Conservation (phyloP, 2,113 vertebrate species). For the Eclectus roratus region DNA sequence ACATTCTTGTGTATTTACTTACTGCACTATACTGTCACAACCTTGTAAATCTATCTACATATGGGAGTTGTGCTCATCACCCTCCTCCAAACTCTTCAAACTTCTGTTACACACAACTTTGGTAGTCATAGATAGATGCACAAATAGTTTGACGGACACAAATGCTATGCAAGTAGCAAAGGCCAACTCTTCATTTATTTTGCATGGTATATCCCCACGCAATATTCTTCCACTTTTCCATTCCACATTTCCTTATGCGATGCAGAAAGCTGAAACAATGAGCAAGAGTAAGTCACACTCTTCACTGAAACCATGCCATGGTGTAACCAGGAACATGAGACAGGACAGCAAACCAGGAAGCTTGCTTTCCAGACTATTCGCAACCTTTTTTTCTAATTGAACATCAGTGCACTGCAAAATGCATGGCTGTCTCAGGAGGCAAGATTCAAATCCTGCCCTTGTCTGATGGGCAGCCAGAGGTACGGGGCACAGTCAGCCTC, state of each 20-base stretch:
- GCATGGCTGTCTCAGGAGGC: fast-evolving
- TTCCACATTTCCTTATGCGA: fast-evolving
- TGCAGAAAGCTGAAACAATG: too few relatives aligned
- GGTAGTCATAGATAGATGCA: background rate
- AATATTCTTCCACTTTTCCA: background rate
- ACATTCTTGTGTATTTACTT: background rate
- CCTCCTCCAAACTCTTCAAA: background rate
- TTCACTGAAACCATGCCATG: background rate
- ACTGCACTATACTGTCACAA: background rate
- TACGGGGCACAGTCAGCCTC: background rate
- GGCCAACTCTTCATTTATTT: background rate
- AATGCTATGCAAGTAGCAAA: background rate
- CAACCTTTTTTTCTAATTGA: background rate
- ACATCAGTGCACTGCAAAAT: background rate
- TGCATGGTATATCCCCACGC: fast-evolving
- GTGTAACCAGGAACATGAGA: background rate
- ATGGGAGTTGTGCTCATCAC: background rate
- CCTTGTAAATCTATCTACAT: background rate
- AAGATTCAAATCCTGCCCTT: background rate
- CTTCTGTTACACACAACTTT: background rate
- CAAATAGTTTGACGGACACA: background rate
- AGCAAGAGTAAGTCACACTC: fast-evolving
- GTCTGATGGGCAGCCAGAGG: background rate
- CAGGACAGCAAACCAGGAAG: background rate
- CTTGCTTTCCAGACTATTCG: background rate